Evolutionary conservation across 2,113 vertebrate species (phyloP).

Genomic region (Mirza zaza): DNA sequence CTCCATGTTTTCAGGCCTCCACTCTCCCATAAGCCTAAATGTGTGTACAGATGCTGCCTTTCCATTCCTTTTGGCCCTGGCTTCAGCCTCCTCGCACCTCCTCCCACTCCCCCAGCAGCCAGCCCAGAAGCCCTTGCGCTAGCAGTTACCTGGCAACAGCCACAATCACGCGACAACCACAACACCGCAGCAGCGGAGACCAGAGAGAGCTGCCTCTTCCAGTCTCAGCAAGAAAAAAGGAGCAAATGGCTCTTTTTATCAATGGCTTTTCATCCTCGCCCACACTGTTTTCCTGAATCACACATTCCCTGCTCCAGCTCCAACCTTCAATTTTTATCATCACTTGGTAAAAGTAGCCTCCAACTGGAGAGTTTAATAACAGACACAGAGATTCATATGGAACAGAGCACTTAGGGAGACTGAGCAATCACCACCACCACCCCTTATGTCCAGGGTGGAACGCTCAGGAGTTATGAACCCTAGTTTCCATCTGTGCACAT

Average conservation of each 20-base stretch:
- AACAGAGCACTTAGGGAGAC: neutral
- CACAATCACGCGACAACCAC: conserved; percentile 17
- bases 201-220: conserved; percentile 33
- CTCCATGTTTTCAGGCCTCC: neutral
- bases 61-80: conserved; percentile 33
- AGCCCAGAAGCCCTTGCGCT: conserved; percentile 5
- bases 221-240: conserved; percentile 2
- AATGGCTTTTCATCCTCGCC: conserved; percentile 15
- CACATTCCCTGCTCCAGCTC: neutral
- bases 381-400: neutral
- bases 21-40: neutral
- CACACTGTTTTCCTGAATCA: neutral
- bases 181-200: conserved; percentile 9
- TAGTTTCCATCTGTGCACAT: neutral
- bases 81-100: neutral
- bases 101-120: neutral
- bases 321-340: conserved; percentile 4
- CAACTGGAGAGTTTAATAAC: neutral
- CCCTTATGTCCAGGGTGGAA: neutral
- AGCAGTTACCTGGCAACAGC: conserved; percentile 75
- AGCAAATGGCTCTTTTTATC: conserved; percentile 49
- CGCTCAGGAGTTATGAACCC: neutral
- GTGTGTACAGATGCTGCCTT: neutral
- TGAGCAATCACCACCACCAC: neutral
- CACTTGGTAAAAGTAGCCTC: conserved; percentile 48